phyloP scores from a whole-genome alignment of 2,888 invertebrate species.

The Aelia acuminata region DNA sequence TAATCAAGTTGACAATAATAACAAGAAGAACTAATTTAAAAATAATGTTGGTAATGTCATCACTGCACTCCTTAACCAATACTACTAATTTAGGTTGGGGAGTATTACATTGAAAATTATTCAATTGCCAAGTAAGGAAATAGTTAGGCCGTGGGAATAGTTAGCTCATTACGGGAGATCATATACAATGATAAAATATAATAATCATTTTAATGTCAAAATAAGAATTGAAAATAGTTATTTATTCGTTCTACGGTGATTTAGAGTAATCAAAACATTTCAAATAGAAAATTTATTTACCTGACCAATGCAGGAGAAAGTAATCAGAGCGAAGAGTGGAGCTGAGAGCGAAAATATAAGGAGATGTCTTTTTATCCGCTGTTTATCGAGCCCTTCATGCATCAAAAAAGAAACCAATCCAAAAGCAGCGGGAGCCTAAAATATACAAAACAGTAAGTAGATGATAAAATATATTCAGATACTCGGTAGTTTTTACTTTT shows the following conservation, averaged over 20 bases:
- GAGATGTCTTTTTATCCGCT: conserved; percentile 89
- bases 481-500: too few species aligned
- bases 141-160: too few species aligned
- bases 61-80: too few species aligned
- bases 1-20: too few species aligned
- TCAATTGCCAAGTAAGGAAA: too few species aligned
- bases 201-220: too few species aligned
- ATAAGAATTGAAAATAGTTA: not conserved
- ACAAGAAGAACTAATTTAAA: too few species aligned
- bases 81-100: too few species aligned
- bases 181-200: too few species aligned
- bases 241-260: not conserved
- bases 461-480: conserved; percentile 5
- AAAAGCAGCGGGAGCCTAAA: conserved; percentile 96
- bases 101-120: too few species aligned
- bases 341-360: conserved; percentile 94
- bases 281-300: conserved; percentile 68
- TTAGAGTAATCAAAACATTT: not conserved
- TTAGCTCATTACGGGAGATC: too few species aligned
- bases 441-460: conserved; percentile 30
- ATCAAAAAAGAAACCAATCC: conserved; percentile 97
- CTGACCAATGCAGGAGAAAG: conserved; percentile 92
- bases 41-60: too few species aligned
- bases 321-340: conserved; percentile 88
- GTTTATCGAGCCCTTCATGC: conserved; percentile 93